Evolutionary conservation across 2,797 vertebrate genomes (phyloP).

Genomic region (Anas acuta): DNA sequence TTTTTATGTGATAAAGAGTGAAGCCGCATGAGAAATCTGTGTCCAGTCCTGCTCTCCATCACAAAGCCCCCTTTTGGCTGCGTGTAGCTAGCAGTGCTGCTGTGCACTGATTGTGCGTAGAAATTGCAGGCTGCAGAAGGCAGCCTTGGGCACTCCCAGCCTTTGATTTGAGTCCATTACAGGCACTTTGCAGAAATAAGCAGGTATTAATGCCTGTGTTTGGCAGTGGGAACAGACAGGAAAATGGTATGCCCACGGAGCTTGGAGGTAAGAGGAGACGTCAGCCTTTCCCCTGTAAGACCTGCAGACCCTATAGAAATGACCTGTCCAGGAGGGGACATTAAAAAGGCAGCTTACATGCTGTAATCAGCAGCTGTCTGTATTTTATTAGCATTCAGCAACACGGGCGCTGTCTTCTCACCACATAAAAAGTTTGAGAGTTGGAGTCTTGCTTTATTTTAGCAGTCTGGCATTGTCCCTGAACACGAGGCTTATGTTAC

Average conservation of each 20-base stretch:
- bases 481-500: not conserved
- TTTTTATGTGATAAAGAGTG: not conserved
- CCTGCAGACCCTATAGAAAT: not conserved
- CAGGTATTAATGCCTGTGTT: not conserved
- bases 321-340: not conserved
- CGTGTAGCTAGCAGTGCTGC: not conserved
- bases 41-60: not conserved
- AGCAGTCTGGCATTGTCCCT: not conserved
- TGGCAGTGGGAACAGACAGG: accelerated
- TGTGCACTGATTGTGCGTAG: not conserved
- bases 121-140: not conserved
- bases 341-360: not conserved
- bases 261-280: not conserved
- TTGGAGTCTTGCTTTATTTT: not conserved
- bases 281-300: not conserved
- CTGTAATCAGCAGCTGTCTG: not conserved
- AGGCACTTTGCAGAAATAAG: not conserved
- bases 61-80: not conserved
- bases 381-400: not conserved
- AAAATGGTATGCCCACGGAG: not conserved
- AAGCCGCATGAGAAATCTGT: not conserved
- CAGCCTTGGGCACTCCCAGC: not conserved
- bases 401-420: not conserved
- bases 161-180: not conserved
- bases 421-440: not conserved